Percentiles rank a stretch among this genome's conserved stretches.
Evolutionary conservation across 2,797 vertebrate species (phyloP).

Genomic region (Coracias cyanogaster): DNA sequence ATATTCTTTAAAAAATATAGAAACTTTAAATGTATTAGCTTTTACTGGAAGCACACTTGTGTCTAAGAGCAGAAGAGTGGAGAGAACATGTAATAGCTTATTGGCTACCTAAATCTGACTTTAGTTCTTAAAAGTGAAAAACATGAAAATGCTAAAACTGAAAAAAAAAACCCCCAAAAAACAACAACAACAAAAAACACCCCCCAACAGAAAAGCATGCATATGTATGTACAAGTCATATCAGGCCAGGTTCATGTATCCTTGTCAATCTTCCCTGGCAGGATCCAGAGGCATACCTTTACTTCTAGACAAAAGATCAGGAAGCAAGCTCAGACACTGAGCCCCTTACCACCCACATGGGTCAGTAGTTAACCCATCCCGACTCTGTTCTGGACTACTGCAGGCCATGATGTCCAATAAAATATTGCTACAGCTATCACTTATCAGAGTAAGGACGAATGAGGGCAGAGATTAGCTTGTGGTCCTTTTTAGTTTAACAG

Average conservation of each 20-base stretch:
- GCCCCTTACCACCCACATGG: fast-evolving
- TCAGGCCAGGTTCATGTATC: background rate
- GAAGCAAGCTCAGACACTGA: background rate
- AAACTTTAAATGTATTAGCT: background rate
- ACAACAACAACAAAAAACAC: background rate
- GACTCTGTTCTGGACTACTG: background rate
- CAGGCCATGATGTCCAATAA: background rate
- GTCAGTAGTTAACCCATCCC: fast-evolving
- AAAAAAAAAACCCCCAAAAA: background rate
- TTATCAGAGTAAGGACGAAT: background rate
- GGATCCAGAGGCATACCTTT: background rate
- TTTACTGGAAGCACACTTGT: background rate
- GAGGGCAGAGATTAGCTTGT: background rate
- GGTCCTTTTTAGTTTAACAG: background rate
- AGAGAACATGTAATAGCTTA: background rate
- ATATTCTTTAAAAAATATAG: background rate
- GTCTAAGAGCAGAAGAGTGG: background rate
- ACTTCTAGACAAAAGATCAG: background rate
- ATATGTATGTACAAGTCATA: background rate
- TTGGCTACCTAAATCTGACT: background rate
- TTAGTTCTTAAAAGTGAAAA: background rate
- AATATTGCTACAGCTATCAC: background rate
- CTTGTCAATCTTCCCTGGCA: background rate
- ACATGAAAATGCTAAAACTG: background rate
- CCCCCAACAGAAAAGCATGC: background rate